These are phyloP conservation scores for Amyelois transitella DNA, from an alignment of 1,140 invertebrate genomes.

Conservation along the genomic window DNA sequence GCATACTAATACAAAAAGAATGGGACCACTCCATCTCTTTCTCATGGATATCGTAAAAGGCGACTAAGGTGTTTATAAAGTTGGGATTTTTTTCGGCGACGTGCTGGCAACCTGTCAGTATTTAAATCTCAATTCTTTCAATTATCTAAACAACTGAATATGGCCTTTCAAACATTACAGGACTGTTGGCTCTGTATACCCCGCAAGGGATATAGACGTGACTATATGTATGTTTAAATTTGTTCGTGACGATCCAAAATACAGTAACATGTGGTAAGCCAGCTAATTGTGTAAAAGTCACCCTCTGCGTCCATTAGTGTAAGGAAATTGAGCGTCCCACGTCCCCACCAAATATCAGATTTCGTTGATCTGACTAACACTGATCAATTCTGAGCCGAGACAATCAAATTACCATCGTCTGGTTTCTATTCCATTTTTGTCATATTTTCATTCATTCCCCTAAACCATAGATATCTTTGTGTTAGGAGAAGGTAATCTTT, in stretches of 20 bases:
- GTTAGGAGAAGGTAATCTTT: not conserved
- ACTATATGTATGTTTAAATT: too few species aligned
- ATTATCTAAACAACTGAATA: too few species aligned
- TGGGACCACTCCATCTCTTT: too few species aligned
- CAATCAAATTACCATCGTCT: slow-evolving; percentile 69
- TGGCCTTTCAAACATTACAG: too few species aligned
- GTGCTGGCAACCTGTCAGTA: too few species aligned
- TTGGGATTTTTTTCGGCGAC: too few species aligned
- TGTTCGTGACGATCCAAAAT: not conserved
- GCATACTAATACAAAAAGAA: too few species aligned
- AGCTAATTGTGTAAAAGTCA: slow-evolving; percentile 8
- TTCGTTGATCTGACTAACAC: slow-evolving; percentile 66
- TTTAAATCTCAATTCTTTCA: too few species aligned
- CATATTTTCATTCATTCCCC: slow-evolving; percentile 42
- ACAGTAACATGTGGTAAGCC: slow-evolving; percentile 17
- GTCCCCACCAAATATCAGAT: slow-evolving; percentile 67
- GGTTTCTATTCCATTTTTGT: slow-evolving; percentile 61
- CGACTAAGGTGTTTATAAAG: too few species aligned
- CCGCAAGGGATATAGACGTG: too few species aligned
- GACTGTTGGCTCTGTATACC: too few species aligned
- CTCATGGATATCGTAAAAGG: too few species aligned
- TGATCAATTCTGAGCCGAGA: slow-evolving; percentile 60
- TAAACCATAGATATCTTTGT: not conserved
- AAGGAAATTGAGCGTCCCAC: slow-evolving; percentile 59
- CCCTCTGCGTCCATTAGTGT: slow-evolving; percentile 49